Evolutionary conservation across 2,888 invertebrate genomes (phyloP).

Genomic region (Cryptus armator): DNA sequence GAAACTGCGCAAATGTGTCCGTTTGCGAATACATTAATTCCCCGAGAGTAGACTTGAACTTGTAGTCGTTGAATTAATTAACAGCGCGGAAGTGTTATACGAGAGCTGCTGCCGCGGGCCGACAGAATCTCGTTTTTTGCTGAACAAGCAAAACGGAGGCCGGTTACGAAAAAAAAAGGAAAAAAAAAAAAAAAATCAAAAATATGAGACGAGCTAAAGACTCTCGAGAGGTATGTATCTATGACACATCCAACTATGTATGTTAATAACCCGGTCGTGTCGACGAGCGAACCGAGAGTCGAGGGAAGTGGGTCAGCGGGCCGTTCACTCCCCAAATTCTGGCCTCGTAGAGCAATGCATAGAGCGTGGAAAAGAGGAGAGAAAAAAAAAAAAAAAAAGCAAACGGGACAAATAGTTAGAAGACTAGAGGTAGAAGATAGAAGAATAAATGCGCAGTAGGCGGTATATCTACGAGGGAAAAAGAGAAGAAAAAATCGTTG

Average conservation of each 20-base stretch:
- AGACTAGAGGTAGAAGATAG: constrained; percentile 19
- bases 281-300: constrained; percentile 69
- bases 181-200: constrained; percentile 9
- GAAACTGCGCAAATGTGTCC: not conserved
- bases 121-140: constrained; percentile 5
- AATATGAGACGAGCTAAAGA: not conserved
- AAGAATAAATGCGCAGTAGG: not conserved
- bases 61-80: constrained; percentile 12
- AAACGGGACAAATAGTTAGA: constrained; percentile 17
- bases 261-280: constrained; percentile 61
- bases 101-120: constrained; percentile 11
- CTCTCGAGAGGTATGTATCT: not conserved
- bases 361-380: constrained; percentile 24
- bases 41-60: constrained; percentile 13
- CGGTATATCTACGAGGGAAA: not conserved
- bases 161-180: constrained; percentile 1
- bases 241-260: constrained; percentile 25
- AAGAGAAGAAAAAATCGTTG: not conserved
- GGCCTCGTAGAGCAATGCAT: constrained; percentile 14
- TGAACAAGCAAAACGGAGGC: not conserved
- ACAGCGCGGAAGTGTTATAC: constrained; percentile 7
- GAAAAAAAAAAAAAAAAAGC: not conserved
- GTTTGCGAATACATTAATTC: not conserved
- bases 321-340: constrained; percentile 71
- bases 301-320: constrained; percentile 75